phyloP scores from a whole-genome alignment of 2,797 vertebrate genomes.

The Euphonia xanthogaster region DNA sequence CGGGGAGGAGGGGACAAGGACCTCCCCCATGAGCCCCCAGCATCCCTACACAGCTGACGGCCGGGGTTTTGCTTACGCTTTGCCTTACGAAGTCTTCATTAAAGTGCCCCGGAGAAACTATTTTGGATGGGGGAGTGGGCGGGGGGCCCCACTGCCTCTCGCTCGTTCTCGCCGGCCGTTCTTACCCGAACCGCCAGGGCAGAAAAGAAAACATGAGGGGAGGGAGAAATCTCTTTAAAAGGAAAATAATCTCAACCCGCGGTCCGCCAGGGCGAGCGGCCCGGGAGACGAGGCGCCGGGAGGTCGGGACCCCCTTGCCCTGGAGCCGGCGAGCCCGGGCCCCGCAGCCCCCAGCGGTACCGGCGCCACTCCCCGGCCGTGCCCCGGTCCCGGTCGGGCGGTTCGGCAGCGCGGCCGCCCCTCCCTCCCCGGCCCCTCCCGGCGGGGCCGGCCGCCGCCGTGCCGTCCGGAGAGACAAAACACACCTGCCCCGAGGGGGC shows the following conservation, averaged over 20 bases:
- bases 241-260: background rate
- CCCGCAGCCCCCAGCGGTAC: background rate
- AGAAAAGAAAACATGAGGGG: background rate
- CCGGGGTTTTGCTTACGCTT: background rate
- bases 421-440: background rate
- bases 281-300: too few species aligned
- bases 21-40: too few species aligned
- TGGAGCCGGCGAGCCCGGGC: too few species aligned
- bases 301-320: fast-evolving
- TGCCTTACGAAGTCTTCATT: background rate
- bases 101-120: background rate
- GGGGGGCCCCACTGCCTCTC: too few species aligned
- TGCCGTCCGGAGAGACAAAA: background rate
- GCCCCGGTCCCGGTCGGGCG: background rate
- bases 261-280: background rate
- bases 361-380: background rate
- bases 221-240: too few species aligned
- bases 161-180: background rate
- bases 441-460: background rate
- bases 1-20: background rate
- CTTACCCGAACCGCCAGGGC: background rate
- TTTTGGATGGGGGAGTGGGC: background rate
- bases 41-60: background rate
- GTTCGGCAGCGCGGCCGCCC: background rate
- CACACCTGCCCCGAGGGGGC: background rate